Conservation (phyloP, 2,113 vertebrate genomes). For the Zonotrichia leucophrys region DNA sequence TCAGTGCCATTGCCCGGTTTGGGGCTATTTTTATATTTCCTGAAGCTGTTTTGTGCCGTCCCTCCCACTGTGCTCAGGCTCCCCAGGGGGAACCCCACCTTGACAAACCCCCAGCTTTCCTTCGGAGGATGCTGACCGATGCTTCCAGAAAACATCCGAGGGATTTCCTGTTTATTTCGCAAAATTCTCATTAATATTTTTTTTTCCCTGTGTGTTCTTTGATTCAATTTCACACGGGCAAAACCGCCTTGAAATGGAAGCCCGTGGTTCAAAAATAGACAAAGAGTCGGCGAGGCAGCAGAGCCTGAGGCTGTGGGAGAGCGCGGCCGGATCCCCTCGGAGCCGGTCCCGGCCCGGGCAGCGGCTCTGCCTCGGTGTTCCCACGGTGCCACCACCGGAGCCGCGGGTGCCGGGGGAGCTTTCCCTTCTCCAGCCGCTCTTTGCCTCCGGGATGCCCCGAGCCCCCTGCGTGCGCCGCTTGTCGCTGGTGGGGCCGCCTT, state of each 20-base stretch:
- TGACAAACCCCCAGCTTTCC: constrained; percentile 5
- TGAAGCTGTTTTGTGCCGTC: not conserved
- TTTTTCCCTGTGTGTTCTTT: not conserved
- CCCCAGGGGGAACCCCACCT: constrained; percentile 36
- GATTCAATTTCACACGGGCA: not conserved
- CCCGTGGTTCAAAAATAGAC: not conserved
- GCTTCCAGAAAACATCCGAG: constrained; percentile 22
- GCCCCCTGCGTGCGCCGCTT: not conserved
- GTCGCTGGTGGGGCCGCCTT: not conserved
- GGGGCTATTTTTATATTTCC: constrained; percentile 34
- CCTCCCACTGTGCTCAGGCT: not conserved
- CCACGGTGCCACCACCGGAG: not conserved
- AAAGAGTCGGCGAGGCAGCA: not conserved
- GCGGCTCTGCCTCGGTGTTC: not conserved
- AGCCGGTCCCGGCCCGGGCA: not conserved
- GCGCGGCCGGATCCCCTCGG: not conserved
- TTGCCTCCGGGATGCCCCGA: not conserved
- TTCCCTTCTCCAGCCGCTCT: not conserved
- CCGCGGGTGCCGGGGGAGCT: not conserved
- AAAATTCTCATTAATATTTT: constrained; percentile 5
- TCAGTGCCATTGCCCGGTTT: not conserved
- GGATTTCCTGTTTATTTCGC: constrained; percentile 63
- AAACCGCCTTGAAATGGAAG: constrained; percentile 41
- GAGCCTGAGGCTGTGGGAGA: not conserved
- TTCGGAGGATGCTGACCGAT: constrained; percentile 27